Conservation (phyloP, 2,113 vertebrate species). For the Cygnus buccinator region DNA sequence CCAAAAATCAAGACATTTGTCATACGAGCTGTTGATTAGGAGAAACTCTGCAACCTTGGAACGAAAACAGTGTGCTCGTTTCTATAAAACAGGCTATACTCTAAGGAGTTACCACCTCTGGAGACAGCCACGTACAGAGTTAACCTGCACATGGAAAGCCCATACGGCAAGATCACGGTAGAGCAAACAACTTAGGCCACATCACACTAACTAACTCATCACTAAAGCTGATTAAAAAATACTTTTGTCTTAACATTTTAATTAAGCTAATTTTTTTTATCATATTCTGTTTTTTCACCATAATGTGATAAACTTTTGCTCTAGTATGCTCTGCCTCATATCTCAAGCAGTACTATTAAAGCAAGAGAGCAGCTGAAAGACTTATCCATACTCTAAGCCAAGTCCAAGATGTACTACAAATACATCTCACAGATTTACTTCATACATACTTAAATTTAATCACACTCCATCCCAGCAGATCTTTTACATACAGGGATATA, state of each 20-base stretch:
- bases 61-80: not conserved
- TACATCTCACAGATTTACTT: not conserved
- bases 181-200: not conserved
- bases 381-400: not conserved
- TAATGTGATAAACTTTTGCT: not conserved
- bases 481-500: not conserved
- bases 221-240: not conserved
- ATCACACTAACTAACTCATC: not conserved
- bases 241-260: not conserved
- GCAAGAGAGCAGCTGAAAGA: not conserved
- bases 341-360: not conserved
- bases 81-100: not conserved
- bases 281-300: not conserved
- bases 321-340: not conserved
- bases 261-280: not conserved
- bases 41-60: not conserved
- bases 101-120: not conserved
- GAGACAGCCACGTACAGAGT: not conserved
- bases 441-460: not conserved
- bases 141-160: not conserved
- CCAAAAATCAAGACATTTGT: not conserved
- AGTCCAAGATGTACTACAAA: not conserved
- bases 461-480: not conserved
- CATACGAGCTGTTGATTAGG: not conserved
- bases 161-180: fast-evolving